phyloP scores from a whole-genome alignment of 2,888 invertebrate genomes.

The Chloromyia formosa region DNA sequence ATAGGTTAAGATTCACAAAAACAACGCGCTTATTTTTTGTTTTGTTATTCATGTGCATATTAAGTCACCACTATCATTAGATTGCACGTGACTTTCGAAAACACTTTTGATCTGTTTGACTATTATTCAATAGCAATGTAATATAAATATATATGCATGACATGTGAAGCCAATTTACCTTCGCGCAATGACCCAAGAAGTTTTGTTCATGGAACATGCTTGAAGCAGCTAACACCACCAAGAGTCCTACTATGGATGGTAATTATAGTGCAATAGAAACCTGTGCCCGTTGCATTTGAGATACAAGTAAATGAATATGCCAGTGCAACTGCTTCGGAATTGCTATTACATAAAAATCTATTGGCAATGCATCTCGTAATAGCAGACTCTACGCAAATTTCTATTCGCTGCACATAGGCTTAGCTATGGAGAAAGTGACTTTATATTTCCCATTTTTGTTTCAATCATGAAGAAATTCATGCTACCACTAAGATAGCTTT shows the following conservation, averaged over 20 bases:
- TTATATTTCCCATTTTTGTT: constrained; percentile 11
- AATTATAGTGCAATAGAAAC: constrained; percentile 1
- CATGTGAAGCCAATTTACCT: not conserved
- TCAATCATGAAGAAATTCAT: not conserved
- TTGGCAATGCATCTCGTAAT: not conserved
- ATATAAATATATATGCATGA: constrained; percentile 13
- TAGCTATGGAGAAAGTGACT: constrained; percentile 37
- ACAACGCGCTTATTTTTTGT: no score
- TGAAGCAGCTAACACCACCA: not conserved
- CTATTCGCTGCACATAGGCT: constrained; percentile 12
- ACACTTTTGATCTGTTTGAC: no score
- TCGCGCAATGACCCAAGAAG: not conserved
- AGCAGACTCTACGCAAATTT: not conserved
- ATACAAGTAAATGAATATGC: not conserved
- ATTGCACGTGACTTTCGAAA: no score
- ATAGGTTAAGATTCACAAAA: no score
- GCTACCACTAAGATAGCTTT: not conserved
- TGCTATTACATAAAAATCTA: constrained; percentile 3
- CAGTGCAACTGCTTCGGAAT: constrained; percentile 8
- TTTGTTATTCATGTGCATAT: no score
- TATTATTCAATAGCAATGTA: not conserved
- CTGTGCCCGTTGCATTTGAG: not conserved
- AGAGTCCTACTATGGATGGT: not conserved
- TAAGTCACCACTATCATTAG: no score
- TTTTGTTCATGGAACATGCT: not conserved